Base-by-base conservation (phyloP, 2,113 vertebrate species). In the Coptodon rendalli region DNA sequence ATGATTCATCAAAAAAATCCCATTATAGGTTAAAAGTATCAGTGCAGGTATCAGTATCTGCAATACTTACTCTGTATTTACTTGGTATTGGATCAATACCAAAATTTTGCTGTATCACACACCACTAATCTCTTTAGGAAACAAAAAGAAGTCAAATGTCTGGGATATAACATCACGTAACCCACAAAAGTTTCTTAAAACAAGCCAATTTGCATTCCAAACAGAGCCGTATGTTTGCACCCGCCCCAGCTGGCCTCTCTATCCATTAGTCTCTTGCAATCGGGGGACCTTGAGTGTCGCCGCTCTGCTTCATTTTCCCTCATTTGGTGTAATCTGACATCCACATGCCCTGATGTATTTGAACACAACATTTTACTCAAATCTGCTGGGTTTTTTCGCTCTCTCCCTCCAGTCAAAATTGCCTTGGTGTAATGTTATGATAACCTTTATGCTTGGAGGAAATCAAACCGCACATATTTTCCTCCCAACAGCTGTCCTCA, bases 261-360 rank as follows among this genome's bases (percentile, higher is more conserved):
- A 29, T 80, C 87, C 86, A 91, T 92, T 85, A 89, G 85, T 66
- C 86, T 87, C 43, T 81, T 27, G 88, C 71, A 87, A 78, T 88
- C 24, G n/a, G 24, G 84, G 81, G 80, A 86, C 87, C 86, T 90
- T 38, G 73, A 92, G 84, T 34, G 80, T 80, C 59, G 22, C 36
- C 6, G 81, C 85, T 82, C 54, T 88, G 63, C 88, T 81, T 90
- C 85, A 89, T 93, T 94, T 89, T 59, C 85, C 56, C 86, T 89
- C 89, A 91, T 93, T 94, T 90, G 61, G 34, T 45, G 43, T 89
- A 92, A 92, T 88, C 9, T 59, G 89, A 88, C 86, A 90, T 87
- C 86, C 86, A 9, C 79, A 83, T 84, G 89, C 83, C 79, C 81
- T 43, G 86, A 88, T 82, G 89, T 83, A 86, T 91, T 81, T 85